Base-by-base conservation (phyloP, 2,888 invertebrate genomes). In the Oscheius myriophilus region DNA sequence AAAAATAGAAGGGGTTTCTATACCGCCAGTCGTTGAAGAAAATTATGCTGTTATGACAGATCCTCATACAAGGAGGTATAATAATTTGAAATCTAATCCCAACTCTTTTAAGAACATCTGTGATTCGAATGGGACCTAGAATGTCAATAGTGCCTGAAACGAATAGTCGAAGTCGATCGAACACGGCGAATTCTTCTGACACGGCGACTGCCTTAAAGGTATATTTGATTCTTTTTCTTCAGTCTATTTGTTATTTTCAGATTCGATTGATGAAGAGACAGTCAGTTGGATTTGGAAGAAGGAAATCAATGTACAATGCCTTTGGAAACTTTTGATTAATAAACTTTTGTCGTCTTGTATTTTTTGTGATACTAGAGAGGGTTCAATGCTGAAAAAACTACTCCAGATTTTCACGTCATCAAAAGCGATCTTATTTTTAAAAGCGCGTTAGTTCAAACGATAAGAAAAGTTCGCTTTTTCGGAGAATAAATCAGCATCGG, bases 291-390 rank as follows among this genome's bases (percentile, higher is more conserved):
- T 18, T 4, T 16, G 65, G 54, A 26, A 21, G 65, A 45, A 18
- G 65, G 42, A 65, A 54, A 65, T 65, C 65, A 1, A 33, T 65
- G 2, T 65, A 65, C 46, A 54, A 65, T 16, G 54, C 65, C 1
- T 65, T 65, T 55, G 65, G 65, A 33, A 65, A 65, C 18, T 65
- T 65, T 46, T 65, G 42, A 53, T n/a, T 6, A 33, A 33, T 6
- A 6, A 33, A 33, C 3, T 33, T 33, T 33, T n/a, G n/a, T n/a
- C n/a, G n/a, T n/a, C n/a, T n/a, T n/a, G n/a, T n/a, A n/a, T n/a
- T n/a, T n/a, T n/a, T n/a, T n/a, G n/a, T n/a, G n/a, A n/a, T n/a
- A n/a, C n/a, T n/a, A n/a, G n/a, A n/a, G n/a, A n/a, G n/a, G n/a
- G n/a, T n/a, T n/a, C n/a, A n/a, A n/a, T n/a, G n/a, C n/a, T n/a